phyloP scores from a whole-genome alignment of 1,140 invertebrate species.

The Pseudachorutes palmiensis region DNA sequence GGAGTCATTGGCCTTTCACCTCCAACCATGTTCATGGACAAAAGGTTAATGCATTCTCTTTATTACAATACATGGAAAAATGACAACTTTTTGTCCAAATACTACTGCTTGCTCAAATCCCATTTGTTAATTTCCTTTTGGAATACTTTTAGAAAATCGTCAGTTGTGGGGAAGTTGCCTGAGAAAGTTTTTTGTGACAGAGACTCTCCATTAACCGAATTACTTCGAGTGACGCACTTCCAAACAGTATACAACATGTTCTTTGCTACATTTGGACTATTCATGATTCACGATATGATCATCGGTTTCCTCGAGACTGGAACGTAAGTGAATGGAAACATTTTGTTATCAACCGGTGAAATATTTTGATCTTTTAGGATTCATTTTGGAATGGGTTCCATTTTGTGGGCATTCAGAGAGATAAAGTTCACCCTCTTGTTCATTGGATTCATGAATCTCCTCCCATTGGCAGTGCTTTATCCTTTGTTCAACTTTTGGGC shows the following conservation, averaged over 20 bases:
- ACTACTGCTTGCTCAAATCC: too few species aligned
- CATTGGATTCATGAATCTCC: conserved; percentile 26
- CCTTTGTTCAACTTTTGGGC: conserved; percentile 47
- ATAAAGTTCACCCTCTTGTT: conserved; percentile 19
- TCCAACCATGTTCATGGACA: too few species aligned
- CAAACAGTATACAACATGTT: conserved; percentile 75
- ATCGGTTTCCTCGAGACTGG: conserved; percentile 64
- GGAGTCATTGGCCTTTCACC: too few species aligned
- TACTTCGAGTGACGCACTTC: conserved; percentile 70
- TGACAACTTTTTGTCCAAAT: too few species aligned
- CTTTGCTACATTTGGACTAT: conserved; percentile 64
- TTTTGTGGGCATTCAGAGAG: conserved; percentile 28
- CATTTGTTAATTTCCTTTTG: too few species aligned
- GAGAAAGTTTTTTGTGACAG: conserved; percentile 60
- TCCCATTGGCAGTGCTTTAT: conserved; percentile 40
- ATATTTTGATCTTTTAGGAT: conserved; percentile 20
- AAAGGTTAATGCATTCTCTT: too few species aligned
- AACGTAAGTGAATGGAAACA: conserved; percentile 51
- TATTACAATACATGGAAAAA: too few species aligned
- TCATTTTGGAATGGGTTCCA: conserved; percentile 41
- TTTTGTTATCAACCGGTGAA: not conserved
- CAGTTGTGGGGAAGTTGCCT: conserved; percentile 42
- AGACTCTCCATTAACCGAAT: conserved; percentile 65
- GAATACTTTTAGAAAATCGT: conserved; percentile 38
- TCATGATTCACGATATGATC: conserved; percentile 61